phyloP scores from a whole-genome alignment of 2,888 invertebrate genomes.

The Linyphia triangularis region DNA sequence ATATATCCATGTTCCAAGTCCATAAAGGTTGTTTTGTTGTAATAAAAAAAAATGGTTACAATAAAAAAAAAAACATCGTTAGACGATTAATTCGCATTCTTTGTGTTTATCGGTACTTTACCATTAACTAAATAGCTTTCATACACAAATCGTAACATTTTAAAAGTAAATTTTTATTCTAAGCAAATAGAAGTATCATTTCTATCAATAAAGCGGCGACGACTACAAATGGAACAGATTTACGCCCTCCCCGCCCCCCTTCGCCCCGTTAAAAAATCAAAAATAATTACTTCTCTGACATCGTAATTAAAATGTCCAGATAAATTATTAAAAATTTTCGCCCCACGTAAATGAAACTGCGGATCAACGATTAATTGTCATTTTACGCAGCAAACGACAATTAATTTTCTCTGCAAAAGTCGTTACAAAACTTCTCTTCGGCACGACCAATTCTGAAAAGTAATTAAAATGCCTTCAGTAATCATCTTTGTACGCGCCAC shows the following conservation, averaged over 20 bases:
- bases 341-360: conserved; percentile 54
- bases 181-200: background rate
- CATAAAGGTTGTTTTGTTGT: no score
- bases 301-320: conserved; percentile 69
- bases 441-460: conserved; percentile 57
- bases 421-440: conserved; percentile 65
- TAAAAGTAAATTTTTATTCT: no score
- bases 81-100: no score
- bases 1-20: no score
- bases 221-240: conserved; percentile 65
- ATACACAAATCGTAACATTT: no score
- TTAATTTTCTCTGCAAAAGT: conserved; percentile 69
- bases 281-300: conserved; percentile 72
- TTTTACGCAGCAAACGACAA: conserved; percentile 69
- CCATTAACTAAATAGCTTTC: no score
- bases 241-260: background rate
- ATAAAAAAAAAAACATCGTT: no score
- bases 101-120: no score
- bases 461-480: conserved; percentile 72
- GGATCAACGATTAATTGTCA: conserved; percentile 74
- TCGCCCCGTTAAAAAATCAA: conserved; percentile 28
- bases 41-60: no score
- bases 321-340: conserved; percentile 73
- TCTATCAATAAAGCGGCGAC: conserved; percentile 18
- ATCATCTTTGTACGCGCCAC: conserved; percentile 62